Base-by-base conservation (phyloP, 2,888 invertebrate species). In the Drosophila hamatofila region DNA sequence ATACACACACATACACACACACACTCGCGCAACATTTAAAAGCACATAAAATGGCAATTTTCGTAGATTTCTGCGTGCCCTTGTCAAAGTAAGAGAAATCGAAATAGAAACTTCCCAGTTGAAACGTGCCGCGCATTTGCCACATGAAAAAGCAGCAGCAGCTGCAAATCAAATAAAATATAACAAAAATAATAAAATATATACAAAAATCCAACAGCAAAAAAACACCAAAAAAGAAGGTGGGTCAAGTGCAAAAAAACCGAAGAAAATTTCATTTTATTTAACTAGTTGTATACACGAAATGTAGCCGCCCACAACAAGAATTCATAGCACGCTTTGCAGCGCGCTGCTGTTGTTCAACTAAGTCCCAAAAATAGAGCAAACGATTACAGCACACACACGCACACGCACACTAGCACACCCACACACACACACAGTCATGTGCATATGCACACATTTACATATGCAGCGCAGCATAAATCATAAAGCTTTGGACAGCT, bases 241-340 rank as follows among this genome's bases (percentile, higher is more conserved):
- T 91, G 91, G 91, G 91, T 91, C 91, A 91, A 91, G 91, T 91
- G 91, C 84, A 90, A 83, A 83, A 58, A 62, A 71, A 89, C 12
- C 73, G 75, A 81, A 84, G 80, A 89, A 37, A 35, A 57, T 46
- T 48, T 30, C 33, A 21, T 48, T 76, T 76, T 73, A 73, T 81
- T 86, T 87, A 76, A 87, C 83, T 87, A 84, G 80, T 86, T 83
- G 69, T 81, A 62, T 78, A 80, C 89, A 88, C 88, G 80, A 83
- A 85, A 80, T 64, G 72, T 67, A 56, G 63, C 67, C 72, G 56
- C 68, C 58, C 64, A 58, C 55, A 60, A 72, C 76, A 72, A 41
- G 18, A 79, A 61, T 55, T 60, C 57, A 59, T 83, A 83, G 83
- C 85, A 84, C 75, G 80, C 77, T 83, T 85, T 85, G 57, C 87